Conservation (phyloP, 2,113 vertebrate species). For the Colinus virginianus region DNA sequence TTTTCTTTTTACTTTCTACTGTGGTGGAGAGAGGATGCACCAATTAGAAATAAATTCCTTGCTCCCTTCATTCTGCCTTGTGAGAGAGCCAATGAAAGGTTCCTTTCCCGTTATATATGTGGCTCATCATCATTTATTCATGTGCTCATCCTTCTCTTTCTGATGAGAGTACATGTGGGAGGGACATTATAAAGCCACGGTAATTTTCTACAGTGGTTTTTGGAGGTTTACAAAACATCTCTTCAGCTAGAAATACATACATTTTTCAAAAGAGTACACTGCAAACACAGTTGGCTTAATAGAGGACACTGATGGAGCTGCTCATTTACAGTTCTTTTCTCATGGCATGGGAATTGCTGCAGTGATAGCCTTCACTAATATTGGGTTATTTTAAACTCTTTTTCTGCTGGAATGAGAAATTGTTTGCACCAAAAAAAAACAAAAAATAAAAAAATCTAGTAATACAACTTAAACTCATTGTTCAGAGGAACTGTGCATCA, state of each 20-base stretch:
- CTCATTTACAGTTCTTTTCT: constrained; percentile 18
- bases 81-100: constrained; percentile 62
- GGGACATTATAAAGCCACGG: constrained; percentile 48
- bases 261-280: constrained; percentile 26
- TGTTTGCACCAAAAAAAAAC: background rate
- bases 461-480: background rate
- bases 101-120: constrained; percentile 19
- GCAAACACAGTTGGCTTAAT: constrained; percentile 18
- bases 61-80: constrained; percentile 10
- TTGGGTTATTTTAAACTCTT: background rate
- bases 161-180: constrained; percentile 61
- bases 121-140: constrained; percentile 66
- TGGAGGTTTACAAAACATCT: constrained; percentile 61
- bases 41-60: background rate
- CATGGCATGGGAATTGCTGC: background rate
- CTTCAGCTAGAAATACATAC: constrained; percentile 29
- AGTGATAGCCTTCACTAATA: background rate
- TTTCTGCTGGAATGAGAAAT: background rate
- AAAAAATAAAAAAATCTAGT: background rate
- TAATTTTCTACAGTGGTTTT: constrained; percentile 63
- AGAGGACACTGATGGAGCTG: background rate
- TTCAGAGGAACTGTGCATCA: background rate
- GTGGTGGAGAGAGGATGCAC: background rate
- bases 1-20: background rate
- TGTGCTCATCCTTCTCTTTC: constrained; percentile 54